Evolutionary conservation across 2,113 vertebrate genomes (phyloP), one percentile per base, ranked within the genome.

Genomic region (Ancistrus triradiatus): DNA sequence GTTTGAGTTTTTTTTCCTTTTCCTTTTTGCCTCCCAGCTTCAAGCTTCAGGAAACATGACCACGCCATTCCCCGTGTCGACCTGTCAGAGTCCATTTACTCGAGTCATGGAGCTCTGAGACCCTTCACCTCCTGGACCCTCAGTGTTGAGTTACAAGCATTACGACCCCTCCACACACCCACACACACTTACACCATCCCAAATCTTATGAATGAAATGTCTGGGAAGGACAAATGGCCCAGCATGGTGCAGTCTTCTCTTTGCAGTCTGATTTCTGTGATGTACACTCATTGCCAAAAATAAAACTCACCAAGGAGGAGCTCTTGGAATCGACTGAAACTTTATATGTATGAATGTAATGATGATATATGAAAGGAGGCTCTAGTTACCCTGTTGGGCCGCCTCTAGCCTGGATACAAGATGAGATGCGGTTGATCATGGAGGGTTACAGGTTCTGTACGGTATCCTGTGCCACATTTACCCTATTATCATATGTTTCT

Each of bases 51-150:
- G 75, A 77, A 77, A 77, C 62, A 40, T 63, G 60, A 77, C 65
- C 69, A 52, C 58, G 56, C 42, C 6, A 13, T 46, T 67, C 69
- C 50, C 43, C 49, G 21, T 65, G 67, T 67, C 49, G 68, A 66
- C 66, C 70, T 72, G 72, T 74, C 75, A 72, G 63, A 66, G 33
- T 51, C 37, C 52, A 77, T 77, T 77, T 74, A 63, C 19, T 72
- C 46, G 62, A 71, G 58, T 27, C 24, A 13, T 40, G 53, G 35
- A 71, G 61, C 37, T 66, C 57, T 10, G 64, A 72, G 72, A 69
- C 72, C 65, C 56, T 59, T 70, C 56, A 61, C 75, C 69, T 70
- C 65, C 63, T 27, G 66, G 63, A 59, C 63, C 63, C 38, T 21
- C 22, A 17, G 74, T 68, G 63, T 76, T 72, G 65, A 15, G 55